Conservation (phyloP, 2,888 invertebrate species). For the Amphimallon solstitiale region DNA sequence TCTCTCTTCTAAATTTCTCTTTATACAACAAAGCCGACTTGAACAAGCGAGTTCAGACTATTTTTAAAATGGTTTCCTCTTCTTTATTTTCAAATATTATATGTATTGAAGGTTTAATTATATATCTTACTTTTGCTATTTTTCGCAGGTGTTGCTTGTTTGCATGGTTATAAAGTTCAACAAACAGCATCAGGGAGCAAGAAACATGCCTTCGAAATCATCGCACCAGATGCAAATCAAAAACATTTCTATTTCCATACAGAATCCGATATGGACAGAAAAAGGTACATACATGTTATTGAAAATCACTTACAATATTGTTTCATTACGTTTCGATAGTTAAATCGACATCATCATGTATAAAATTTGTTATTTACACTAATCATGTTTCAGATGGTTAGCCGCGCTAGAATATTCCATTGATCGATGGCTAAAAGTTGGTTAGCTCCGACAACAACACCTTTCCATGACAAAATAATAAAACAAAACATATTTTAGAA, state of each 20-base stretch:
- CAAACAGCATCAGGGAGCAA: constrained; percentile 85
- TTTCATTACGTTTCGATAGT: not conserved
- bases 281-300: constrained; percentile 73
- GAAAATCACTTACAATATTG: not conserved
- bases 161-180: constrained; percentile 94
- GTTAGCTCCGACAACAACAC: constrained; percentile 58
- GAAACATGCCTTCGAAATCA: constrained; percentile 90
- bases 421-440: constrained; percentile 90
- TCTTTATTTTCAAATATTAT: too few species aligned
- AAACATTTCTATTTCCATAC: constrained; percentile 92
- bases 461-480: not conserved
- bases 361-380: not conserved
- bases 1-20: too few species aligned
- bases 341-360: not conserved
- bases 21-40: too few species aligned
- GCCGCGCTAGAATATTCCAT: constrained; percentile 94
- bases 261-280: constrained; percentile 94
- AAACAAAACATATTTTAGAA: constrained; percentile 18
- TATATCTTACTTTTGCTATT: not conserved
- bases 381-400: constrained; percentile 79
- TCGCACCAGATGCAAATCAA: constrained; percentile 87
- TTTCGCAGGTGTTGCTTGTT: constrained; percentile 83
- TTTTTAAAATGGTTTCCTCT: too few species aligned
- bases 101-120: not conserved
- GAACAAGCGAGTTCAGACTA: too few species aligned